Evolutionary conservation across 2,797 vertebrate species (phyloP).

Genomic region (Aldrovandia affinis): DNA sequence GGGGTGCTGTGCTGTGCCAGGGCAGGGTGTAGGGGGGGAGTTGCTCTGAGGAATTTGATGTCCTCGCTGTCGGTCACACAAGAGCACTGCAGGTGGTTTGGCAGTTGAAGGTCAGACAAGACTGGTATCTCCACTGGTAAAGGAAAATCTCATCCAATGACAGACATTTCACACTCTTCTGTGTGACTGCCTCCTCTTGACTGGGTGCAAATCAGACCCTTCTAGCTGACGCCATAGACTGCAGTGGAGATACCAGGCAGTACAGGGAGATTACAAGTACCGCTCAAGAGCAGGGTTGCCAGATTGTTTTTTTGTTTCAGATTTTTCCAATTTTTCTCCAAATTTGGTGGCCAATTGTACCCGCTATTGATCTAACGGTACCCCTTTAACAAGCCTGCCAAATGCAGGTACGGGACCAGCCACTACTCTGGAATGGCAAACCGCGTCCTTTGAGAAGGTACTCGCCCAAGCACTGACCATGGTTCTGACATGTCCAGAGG

Average conservation of each 20-base stretch:
- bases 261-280: not conserved
- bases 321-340: too few relatives aligned
- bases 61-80: not conserved
- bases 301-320: too few relatives aligned
- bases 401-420: too few relatives aligned
- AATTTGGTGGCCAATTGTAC: too few relatives aligned
- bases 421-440: too few relatives aligned
- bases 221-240: not conserved
- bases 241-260: not conserved
- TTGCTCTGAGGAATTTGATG: too few relatives aligned
- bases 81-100: not conserved
- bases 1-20: not conserved
- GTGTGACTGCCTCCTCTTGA: constrained; percentile 4
- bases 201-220: constrained; percentile 1
- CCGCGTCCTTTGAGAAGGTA: too few relatives aligned
- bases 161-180: not conserved
- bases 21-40: not conserved
- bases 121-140: not conserved
- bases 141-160: not conserved
- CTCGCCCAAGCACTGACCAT: too few relatives aligned
- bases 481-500: too few relatives aligned
- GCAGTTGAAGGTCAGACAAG: not conserved
- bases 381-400: too few relatives aligned
- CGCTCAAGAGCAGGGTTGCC: too few relatives aligned
- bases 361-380: too few relatives aligned